Evolutionary conservation across 2,888 invertebrate species (phyloP), one percentile per base, ranked within the genome.

Genomic region (Lamproptera curius): DNA sequence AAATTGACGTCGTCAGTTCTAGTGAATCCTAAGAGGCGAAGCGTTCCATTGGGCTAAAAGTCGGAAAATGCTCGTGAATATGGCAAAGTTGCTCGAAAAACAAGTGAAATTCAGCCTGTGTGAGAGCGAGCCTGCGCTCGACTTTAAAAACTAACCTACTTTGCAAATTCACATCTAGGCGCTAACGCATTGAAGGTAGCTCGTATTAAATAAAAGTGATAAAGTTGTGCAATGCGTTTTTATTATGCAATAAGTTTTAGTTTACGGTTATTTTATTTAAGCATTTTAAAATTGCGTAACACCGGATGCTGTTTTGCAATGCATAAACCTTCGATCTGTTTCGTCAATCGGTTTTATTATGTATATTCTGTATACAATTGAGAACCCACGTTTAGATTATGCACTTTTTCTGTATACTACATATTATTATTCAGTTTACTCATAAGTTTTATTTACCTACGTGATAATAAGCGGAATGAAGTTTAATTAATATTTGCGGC

Each of bases 1-100:
- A 35, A 44, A 44, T 40, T 49, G 44, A 44, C 40, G 28, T 43
- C 23, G 49, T 41, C 16, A 16, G 40, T 35, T 17, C 48, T 42
- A 28, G 35, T 36, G 16, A 34, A 28, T 6, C 34, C 15, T 39
- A 42, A 43, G 43, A 42, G 43, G 23, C 14, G 14, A 17, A 26
- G 14, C 38, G 20, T 13, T 11, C 39, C 28, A 41, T 49, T 44
- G 35, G 34, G 31, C 36, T 40, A 49, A 44, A 44, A 44, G 20
- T 36, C 28, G 35, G 40, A 31, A 9, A 44, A 44, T 42, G 44
- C 44, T 40, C 34, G n/a, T 31, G 31, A 13, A 16, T 28, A 42
- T 16, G 26, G 36, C 28, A 28, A 49, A 44, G 42, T 28, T 28
- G 20, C 40, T 17, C 31, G n/a, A 42, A 40, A 43, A 43, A 43